Base-by-base conservation (phyloP, 30 jellyfish, hydroid and myxozoan species). In the Euphysa ruthae region DNA sequence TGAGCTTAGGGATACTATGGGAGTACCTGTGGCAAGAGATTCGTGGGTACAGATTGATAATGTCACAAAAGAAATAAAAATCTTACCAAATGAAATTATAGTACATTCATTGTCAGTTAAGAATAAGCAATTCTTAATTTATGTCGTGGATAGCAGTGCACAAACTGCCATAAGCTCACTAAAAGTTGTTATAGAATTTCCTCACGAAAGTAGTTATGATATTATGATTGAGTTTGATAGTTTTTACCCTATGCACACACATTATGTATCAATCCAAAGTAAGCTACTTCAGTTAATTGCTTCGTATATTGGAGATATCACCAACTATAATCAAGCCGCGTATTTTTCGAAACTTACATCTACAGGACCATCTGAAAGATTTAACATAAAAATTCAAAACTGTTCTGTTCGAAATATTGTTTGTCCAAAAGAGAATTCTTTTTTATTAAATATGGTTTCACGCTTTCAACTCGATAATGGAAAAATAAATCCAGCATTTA, bases 11-110 rank as follows among this genome's bases (percentile, higher is more conserved):
- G 60, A 63, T 30, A 24, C 33, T 6, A 69, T 60, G 49, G 71
- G 77, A 34, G 4, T 24, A 3, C 15, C 38, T 12, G 28, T 77
- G 6, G 55, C 81, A 1, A 32, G 85, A 7, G 75, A 35, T 32
- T 86, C 93, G 4, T 89, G 98, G 98, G 42, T 89, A 1, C 84
- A 49, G 26, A 75, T 66, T 54, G 73, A 89, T 30, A 61, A 49
- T 27, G 32, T 83, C n/a, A 33, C 85, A 16, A 72, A 63, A 10
- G 91, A 66, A 61, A 69, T 89, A 1, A 58, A 73, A 22, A 86
- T 91, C 3, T 55, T 78, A 8, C 98, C 98, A 8, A 24, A 71
- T 4, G 91, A 77, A 60, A 35, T 64, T 32, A 54, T 77, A 43
- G 54, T 79, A 8, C 44, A 74, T 31, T 49, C 93, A 0, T 51